Percentiles rank a stretch among this genome's conserved stretches.
These are phyloP conservation scores for Maniola jurtina DNA, from an alignment of 1,140 invertebrate species.

Conservation along the genomic window DNA sequence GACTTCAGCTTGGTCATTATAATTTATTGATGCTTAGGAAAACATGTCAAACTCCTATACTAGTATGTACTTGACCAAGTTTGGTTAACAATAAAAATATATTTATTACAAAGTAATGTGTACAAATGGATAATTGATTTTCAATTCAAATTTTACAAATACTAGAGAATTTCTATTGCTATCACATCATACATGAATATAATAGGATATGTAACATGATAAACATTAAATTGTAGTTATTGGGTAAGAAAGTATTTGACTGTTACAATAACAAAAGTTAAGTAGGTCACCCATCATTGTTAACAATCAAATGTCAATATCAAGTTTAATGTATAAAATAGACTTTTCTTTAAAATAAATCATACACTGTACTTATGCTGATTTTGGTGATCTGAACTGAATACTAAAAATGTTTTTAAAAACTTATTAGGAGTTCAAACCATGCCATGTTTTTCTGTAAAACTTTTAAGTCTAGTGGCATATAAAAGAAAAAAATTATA, in stretches of 20 bases:
- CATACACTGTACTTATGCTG: neutral
- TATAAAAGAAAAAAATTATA: neutral
- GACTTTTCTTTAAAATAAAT: constrained; percentile 14
- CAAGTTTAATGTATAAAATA: constrained; percentile 27
- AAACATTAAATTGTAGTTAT: neutral
- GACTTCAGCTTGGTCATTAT: too few relatives aligned
- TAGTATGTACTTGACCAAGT: too few relatives aligned
- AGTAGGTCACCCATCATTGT: constrained; percentile 30
- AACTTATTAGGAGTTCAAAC: constrained; percentile 5
- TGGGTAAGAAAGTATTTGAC: constrained; percentile 1
- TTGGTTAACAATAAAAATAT: too few relatives aligned
- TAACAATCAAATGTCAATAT: constrained; percentile 19
- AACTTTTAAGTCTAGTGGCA: neutral
- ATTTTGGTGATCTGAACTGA: neutral
- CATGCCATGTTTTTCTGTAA: neutral
- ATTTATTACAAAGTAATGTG: too few relatives aligned
- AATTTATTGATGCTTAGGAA: too few relatives aligned
- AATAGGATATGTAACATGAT: neutral
- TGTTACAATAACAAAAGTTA: constrained; percentile 18
- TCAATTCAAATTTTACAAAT: too few relatives aligned
- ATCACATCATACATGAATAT: neutral
- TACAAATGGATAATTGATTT: too few relatives aligned
- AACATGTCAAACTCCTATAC: too few relatives aligned
- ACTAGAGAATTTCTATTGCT: too few relatives aligned
- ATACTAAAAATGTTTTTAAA: neutral